Evolutionary conservation across 2,113 vertebrate genomes (phyloP), one percentile per base, ranked within the genome.

Genomic region (Triplophysa rosa): DNA sequence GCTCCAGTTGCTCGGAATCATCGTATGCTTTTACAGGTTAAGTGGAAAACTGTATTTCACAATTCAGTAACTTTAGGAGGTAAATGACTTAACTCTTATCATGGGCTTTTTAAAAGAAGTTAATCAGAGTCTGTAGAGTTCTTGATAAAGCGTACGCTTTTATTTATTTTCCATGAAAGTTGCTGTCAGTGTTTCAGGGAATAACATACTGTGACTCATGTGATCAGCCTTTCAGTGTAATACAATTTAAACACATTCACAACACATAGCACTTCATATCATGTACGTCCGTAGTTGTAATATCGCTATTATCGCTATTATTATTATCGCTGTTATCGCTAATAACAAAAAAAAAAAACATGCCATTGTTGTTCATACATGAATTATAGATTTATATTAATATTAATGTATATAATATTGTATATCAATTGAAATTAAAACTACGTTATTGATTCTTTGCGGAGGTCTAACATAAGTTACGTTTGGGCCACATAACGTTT

Each of bases 1-100:
- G 23, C 70, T 66, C 13, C 42, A 23, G 54, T 24, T 33, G 13
- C 8, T 78, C 24, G 79, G 83, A 84, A 42, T 84, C 83, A 76
- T 67, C 10, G 3, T 14, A 23, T 19, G 5, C 16, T 40, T 49
- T 84, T 64, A 67, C 19, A 47, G 49, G 19, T 83, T 80, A 10
- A 1, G 12, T 80, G 19, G n/a, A 59, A 63, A 74, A 26, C 7
- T 66, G 65, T 61, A 81, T 75, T 63, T 47, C 72, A 74, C 56
- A 73, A 80, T 33, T 26, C 4, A 14, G 33, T 14, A 17, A 10
- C 23, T 24, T 62, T 24, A 29, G 33, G 47, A 23, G 7, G 2
- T 58, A 21, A n/a, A n/a, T 54, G 9, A 45, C 42, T 45, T 2
- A 47, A 67, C 68, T 69, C 10, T 16, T 63, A 24, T 66, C 33